A percentile compares a stretch with the other conserved stretches of the same genome.
Conservation (phyloP, 2,888 invertebrate genomes). For the Endomychus coccineus region DNA sequence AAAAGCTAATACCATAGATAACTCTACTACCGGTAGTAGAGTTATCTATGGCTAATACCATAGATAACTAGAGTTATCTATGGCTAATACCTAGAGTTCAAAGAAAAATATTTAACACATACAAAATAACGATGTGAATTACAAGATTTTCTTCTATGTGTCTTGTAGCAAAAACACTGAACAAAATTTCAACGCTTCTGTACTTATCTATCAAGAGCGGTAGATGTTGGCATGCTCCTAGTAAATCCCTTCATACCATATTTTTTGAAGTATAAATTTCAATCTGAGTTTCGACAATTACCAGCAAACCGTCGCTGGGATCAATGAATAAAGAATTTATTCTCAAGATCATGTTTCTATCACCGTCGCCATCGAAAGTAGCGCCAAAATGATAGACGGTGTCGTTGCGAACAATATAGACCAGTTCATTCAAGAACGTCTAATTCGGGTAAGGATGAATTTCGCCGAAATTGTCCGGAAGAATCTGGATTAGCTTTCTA, state of each 20-base stretch:
- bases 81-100: too few relatives aligned
- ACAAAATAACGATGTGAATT: too few relatives aligned
- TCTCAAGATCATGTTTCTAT: slow-evolving; percentile 97
- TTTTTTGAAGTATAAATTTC: slow-evolving; percentile 90
- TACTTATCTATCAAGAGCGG: slow-evolving; percentile 73
- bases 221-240: slow-evolving; percentile 96
- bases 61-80: too few relatives aligned
- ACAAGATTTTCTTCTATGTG: too few relatives aligned
- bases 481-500: slow-evolving; percentile 67
- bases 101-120: too few relatives aligned
- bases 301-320: slow-evolving; percentile 93
- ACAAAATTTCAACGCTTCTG: too few relatives aligned
- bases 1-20: too few relatives aligned
- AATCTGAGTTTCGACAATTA: slow-evolving; percentile 84
- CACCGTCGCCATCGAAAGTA: slow-evolving; percentile 99
- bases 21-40: too few relatives aligned
- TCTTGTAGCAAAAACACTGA: too few relatives aligned
- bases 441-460: slow-evolving; percentile 96
- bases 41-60: too few relatives aligned
- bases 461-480: slow-evolving; percentile 93
- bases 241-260: slow-evolving; percentile 81
- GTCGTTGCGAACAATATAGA: slow-evolving; percentile 53
- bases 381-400: slow-evolving; percentile 72
- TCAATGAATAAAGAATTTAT: slow-evolving; percentile 94
- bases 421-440: slow-evolving; percentile 72